phyloP scores from a whole-genome alignment of 2,113 vertebrate genomes.

The Nanorana parkeri region DNA sequence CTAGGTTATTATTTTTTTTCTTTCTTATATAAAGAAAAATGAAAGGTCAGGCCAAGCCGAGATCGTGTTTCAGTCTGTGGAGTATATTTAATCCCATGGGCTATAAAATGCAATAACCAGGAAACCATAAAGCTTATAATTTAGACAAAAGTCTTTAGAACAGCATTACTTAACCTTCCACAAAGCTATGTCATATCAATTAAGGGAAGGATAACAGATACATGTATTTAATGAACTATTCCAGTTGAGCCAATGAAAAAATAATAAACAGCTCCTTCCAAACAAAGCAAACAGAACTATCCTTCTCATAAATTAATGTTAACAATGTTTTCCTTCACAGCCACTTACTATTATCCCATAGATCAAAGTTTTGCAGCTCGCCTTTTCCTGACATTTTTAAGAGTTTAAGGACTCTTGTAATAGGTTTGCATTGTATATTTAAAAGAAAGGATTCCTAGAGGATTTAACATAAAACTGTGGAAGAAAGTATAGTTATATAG shows the following conservation, averaged over 20 bases:
- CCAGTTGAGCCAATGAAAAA: slow-evolving; percentile 48
- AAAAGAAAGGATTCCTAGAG: too few relatives aligned
- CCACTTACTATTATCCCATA: slow-evolving; percentile 21
- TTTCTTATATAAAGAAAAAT: slow-evolving; percentile 44
- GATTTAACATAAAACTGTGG: too few relatives aligned
- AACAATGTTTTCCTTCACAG: slow-evolving; percentile 10
- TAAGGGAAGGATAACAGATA: slow-evolving; percentile 44
- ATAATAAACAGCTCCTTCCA: slow-evolving; percentile 42
- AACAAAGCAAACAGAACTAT: slow-evolving; percentile 28
- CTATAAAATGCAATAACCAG: slow-evolving; percentile 52
- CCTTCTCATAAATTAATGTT: slow-evolving; percentile 34
- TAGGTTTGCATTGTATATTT: too few relatives aligned
- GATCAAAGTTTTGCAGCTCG: background rate
- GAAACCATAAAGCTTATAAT: slow-evolving; percentile 45
- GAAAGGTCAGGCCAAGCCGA: slow-evolving; percentile 41
- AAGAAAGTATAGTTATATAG: too few relatives aligned
- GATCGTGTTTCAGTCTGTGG: slow-evolving; percentile 28
- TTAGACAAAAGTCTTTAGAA: slow-evolving; percentile 53
- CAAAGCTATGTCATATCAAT: slow-evolving; percentile 32
- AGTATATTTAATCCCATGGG: slow-evolving; percentile 49
- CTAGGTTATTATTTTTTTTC: slow-evolving; percentile 31
- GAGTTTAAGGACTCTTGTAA: background rate
- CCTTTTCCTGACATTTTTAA: background rate
- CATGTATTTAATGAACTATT: slow-evolving; percentile 50
- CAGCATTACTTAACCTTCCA: slow-evolving; percentile 37